Base-by-base conservation (phyloP, 1,140 invertebrate species). In the Drosophila nebulosa region DNA sequence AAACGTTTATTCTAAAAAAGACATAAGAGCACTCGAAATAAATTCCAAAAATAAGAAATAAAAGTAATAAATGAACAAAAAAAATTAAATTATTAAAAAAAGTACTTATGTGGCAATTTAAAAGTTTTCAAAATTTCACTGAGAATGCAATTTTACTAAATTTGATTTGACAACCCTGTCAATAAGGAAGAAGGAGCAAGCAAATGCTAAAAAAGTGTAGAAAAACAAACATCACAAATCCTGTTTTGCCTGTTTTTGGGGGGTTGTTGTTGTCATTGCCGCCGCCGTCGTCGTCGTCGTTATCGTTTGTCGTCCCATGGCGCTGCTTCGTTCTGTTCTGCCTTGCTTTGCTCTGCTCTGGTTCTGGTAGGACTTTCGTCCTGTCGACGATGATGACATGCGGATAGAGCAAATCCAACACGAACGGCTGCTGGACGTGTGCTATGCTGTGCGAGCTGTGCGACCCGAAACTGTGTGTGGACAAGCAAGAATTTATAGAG, bases 401-500 rank as follows among this genome's bases (percentile, higher is more conserved):
- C 69, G 59, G 64, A 58, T 59, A 73, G 69, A 80, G 68, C 64
- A 80, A 86, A 61, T 74, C 72, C 64, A 77, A 85, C 73, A 74
- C 69, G 77, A 86, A 64, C 32, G 81, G 81, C 77, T 69, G 80
- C 77, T 78, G 81, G 81, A 85, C 81, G 80, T 85, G 81, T 83
- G 80, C 27, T 32, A 10, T 51, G 72, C 67, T 65, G 36, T 39
- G 50, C 36, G 64, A 30, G 65, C 67, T 50, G 69, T 52, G 39
- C 12, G 46, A 64, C 64, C 56, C 50, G 64, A 71, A 60, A 62
- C 74, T 67, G 78, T 70, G 69, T 65, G 68, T 62, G 83, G 70
- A 74, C 70, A 78, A 74, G 79, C 62, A 68, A 76, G 68, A 70
- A 84, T 61, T 56, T 69, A 61, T 79, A 70, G 80, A 73, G 77